Conservation (phyloP, 2,113 vertebrate species). For the Leptosomus discolor region DNA sequence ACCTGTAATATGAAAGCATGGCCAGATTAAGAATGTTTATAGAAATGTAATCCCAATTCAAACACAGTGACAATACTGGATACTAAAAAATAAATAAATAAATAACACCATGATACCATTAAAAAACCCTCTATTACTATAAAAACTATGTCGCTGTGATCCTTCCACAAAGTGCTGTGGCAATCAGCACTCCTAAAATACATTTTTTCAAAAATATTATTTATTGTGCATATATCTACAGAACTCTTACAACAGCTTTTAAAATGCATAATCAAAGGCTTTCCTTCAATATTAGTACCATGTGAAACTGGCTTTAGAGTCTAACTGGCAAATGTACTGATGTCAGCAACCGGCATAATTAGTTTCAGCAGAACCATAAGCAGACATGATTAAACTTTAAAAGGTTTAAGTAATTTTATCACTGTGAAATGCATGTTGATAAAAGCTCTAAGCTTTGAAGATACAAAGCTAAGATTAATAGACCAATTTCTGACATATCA, state of each 20-base stretch:
- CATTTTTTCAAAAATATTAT: background rate
- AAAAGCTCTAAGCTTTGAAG: conserved; percentile 59
- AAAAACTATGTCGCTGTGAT: background rate
- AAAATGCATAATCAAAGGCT: background rate
- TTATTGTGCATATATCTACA: background rate
- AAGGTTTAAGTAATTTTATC: conserved; percentile 64
- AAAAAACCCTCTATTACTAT: background rate
- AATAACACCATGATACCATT: background rate
- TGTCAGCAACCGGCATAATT: conserved; percentile 53
- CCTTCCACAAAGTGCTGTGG: background rate
- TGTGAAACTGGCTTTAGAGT: background rate
- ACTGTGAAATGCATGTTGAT: conserved; percentile 35
- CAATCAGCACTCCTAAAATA: background rate
- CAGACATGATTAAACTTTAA: conserved; percentile 62
- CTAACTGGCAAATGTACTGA: background rate
- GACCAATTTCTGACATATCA: conserved; percentile 39
- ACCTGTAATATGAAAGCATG: background rate
- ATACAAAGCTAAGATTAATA: conserved; percentile 58
- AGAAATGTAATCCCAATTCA: background rate
- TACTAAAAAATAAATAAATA: background rate
- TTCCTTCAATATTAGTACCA: background rate
- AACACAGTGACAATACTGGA: background rate
- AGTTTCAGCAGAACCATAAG: conserved; percentile 46
- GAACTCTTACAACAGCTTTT: background rate
- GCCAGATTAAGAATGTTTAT: background rate